phyloP scores from a whole-genome alignment of 2,797 vertebrate species.

The Miichthys miiuy region DNA sequence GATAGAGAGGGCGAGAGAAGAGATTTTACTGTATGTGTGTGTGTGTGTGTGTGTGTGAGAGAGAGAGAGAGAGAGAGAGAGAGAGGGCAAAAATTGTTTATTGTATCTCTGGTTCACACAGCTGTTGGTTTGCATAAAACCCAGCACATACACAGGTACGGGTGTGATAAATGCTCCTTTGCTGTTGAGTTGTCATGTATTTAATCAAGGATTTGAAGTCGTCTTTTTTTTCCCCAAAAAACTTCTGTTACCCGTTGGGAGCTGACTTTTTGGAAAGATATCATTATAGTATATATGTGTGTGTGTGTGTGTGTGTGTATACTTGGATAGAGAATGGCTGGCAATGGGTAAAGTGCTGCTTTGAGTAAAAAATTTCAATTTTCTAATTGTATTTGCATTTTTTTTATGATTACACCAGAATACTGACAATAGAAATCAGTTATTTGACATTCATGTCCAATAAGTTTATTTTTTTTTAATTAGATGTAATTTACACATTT shows the following conservation, averaged over 20 bases:
- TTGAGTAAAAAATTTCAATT: neutral
- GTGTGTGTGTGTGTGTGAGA: constrained; percentile 23
- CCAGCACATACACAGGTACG: constrained; percentile 3
- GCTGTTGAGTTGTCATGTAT: constrained; percentile 46
- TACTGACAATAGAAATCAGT: neutral
- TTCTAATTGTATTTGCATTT: neutral
- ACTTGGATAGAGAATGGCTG: neutral
- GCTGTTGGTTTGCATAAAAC: constrained; percentile 53
- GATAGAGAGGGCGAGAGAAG: constrained; percentile 44
- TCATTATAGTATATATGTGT: constrained; percentile 6
- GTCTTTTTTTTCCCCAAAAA: constrained; percentile 16
- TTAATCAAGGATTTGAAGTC: constrained; percentile 59
- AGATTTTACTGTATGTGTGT: constrained; percentile 21
- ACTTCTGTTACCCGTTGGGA: constrained; percentile 20
- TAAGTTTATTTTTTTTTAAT: constrained; percentile 1
- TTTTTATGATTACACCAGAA: neutral
- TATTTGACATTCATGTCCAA: neutral
- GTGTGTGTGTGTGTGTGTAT: too few relatives aligned
- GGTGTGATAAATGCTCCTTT: constrained; percentile 51
- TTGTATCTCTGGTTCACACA: constrained; percentile 36
- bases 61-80: neutral
- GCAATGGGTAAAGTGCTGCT: constrained; percentile 15
- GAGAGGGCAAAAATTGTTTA: constrained; percentile 3
- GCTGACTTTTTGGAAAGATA: constrained; percentile 38
- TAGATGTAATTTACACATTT: neutral